Percentiles rank a stretch among this genome's conserved stretches.
These are phyloP conservation scores for Moxostoma hubbsi DNA, from an alignment of 2,797 vertebrate genomes.

Conservation along the genomic window DNA sequence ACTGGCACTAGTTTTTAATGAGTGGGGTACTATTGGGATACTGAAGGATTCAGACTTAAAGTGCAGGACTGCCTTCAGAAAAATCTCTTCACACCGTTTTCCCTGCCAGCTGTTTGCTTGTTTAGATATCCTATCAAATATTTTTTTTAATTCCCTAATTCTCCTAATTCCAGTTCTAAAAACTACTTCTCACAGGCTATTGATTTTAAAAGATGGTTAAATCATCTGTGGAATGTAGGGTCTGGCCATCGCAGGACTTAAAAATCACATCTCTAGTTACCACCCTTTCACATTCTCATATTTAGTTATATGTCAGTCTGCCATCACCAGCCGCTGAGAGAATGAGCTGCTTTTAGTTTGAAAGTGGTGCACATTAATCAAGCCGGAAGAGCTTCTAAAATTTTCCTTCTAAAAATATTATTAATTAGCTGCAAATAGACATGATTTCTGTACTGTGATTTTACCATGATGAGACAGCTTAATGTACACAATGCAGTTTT, in stretches of 20 bases:
- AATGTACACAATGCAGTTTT: conserved; percentile 47
- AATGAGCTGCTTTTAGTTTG: conserved; percentile 43
- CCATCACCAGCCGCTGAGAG: conserved; percentile 49
- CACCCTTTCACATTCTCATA: background rate
- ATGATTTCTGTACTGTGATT: conserved; percentile 52
- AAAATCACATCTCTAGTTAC: background rate
- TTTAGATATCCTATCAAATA: background rate
- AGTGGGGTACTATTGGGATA: too few species aligned
- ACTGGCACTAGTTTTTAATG: too few species aligned
- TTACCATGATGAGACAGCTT: conserved; percentile 48
- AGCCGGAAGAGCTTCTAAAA: conserved; percentile 34
- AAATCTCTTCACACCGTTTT: too few species aligned
- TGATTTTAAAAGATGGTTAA: too few species aligned
- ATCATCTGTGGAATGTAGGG: too few species aligned
- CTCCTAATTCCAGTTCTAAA: too few species aligned
- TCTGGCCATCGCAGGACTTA: background rate
- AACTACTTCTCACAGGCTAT: too few species aligned
- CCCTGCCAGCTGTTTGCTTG: too few species aligned
- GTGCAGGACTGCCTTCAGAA: too few species aligned
- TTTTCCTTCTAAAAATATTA: conserved; percentile 60
- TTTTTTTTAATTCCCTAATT: too few species aligned
- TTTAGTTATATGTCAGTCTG: conserved; percentile 39
- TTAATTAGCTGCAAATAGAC: conserved; percentile 56
- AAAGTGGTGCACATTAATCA: conserved; percentile 44
- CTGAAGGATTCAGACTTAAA: too few species aligned